Percentiles rank a stretch among this genome's conserved stretches.
These are phyloP conservation scores for Sceloporus undulatus DNA, from an alignment of 2,113 vertebrate genomes.

Conservation along the genomic window DNA sequence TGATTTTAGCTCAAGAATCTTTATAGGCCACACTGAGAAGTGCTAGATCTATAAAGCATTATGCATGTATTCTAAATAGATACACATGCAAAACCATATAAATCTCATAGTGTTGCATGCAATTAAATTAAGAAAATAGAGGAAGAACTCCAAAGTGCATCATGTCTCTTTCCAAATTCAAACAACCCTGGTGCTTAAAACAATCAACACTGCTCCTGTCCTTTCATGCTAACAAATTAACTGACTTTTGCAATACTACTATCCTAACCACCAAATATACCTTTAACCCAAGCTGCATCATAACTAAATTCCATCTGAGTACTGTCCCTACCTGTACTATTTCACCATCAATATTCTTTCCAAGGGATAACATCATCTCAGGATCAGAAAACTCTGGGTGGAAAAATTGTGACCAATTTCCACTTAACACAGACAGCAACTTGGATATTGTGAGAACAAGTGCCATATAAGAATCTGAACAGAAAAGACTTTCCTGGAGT, in stretches of 20 bases:
- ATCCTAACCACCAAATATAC: neutral
- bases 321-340: neutral
- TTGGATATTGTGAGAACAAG: neutral
- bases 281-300: neutral
- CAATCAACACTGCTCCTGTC: neutral
- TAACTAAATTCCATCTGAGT: neutral
- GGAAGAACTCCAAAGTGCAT: too few relatives aligned
- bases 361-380: neutral
- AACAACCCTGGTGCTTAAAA: neutral
- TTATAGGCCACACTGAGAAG: too few relatives aligned
- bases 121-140: neutral
- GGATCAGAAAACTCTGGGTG: neutral
- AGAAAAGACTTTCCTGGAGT: neutral
- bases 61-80: too few relatives aligned
- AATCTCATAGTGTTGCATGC: neutral
- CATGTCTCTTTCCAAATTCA: neutral
- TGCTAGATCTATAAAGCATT: too few relatives aligned
- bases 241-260: neutral
- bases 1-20: too few relatives aligned
- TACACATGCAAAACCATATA: too few relatives aligned
- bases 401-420: neutral
- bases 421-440: neutral
- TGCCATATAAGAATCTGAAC: neutral
- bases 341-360: slow-evolving; percentile 12
- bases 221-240: neutral